Base-by-base conservation (phyloP, 2,888 invertebrate species). In the Itoplectis maculator region DNA sequence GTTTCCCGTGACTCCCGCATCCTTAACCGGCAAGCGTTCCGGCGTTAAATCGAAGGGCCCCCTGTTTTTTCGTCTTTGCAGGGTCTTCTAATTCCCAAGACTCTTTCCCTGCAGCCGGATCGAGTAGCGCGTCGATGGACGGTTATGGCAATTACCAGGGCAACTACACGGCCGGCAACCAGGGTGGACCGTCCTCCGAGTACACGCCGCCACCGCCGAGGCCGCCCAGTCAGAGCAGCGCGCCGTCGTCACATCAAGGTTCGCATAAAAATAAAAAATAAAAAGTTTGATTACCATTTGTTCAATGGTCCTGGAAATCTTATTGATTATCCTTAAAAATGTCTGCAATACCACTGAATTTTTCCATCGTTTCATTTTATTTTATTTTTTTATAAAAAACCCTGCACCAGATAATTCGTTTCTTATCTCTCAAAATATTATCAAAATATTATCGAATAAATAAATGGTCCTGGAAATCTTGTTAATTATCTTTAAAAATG, bases 11-110 rank as follows among this genome's bases (percentile, higher is more conserved):
- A 94, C 63, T 95, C 93, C 84, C 84, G 94, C 68, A 61, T 82
- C 82, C 82, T 82, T 75, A 70, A 78, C 78, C 82, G 47, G 47
- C 82, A 69, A 83, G 37, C 73, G 79, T 83, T 83, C 82, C 82
- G 82, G 82, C 82, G 82, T 83, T 83, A 83, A 79, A 83, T 82
- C 81, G 61, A 69, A n/a, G 81, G 79, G 72, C 76, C 81, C 74
- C 74, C 74, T 61, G 78, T 81, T 81, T 74, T 83, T 69, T 84
- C 66, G 49, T 83, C 74, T 70, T 87, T 88, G 73, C 93, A 95
- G 96, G 98, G 87, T 97, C 97, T 88, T 97, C 97, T 88, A 98
- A 98, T 94, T 97, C 97, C 70, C 97, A 97, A 94, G 98, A 98
- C 93, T 97, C 98, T 88, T 98, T 98, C 94, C 96, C 96, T 86